A percentile compares a stretch with the other conserved stretches of the same genome.
Conservation (phyloP, 2,113 vertebrate species). For the Bubo bubo region DNA sequence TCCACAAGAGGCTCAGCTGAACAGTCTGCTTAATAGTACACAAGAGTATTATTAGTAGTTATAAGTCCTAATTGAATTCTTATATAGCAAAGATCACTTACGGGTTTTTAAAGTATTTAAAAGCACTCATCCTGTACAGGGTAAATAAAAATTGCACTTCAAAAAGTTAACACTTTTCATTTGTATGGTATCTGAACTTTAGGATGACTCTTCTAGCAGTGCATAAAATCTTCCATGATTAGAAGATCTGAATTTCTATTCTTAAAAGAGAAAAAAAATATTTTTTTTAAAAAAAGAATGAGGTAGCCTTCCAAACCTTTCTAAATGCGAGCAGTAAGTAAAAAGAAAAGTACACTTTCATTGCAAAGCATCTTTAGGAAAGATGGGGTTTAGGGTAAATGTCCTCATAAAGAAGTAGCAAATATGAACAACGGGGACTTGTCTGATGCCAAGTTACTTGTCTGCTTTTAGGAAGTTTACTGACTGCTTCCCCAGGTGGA, state of each 20-base stretch:
- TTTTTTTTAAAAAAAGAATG: too few relatives aligned
- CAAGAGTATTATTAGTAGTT: neutral
- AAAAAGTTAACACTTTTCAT: neutral
- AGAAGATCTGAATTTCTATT: neutral
- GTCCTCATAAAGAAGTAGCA: neutral
- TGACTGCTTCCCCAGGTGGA: neutral
- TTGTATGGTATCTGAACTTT: neutral
- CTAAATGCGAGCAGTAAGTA: neutral
- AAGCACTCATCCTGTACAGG: neutral
- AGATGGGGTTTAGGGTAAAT: neutral
- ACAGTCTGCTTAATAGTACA: neutral
- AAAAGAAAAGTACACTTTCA: neutral
- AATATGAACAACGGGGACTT: neutral
- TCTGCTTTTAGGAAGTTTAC: neutral
- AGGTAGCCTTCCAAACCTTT: neutral
- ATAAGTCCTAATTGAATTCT: neutral
- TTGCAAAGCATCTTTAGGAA: neutral
- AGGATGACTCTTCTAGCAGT: neutral
- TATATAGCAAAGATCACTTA: neutral
- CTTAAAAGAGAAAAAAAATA: neutral
- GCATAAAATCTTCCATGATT: neutral
- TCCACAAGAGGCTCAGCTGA: neutral
- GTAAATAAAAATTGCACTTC: neutral
- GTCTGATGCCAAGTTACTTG: neutral
- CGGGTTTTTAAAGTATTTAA: neutral